A percentile compares a stretch with the other conserved stretches of the same genome.
Conservation (phyloP, 2,797 vertebrate species). For the Poecilia gillii region DNA sequence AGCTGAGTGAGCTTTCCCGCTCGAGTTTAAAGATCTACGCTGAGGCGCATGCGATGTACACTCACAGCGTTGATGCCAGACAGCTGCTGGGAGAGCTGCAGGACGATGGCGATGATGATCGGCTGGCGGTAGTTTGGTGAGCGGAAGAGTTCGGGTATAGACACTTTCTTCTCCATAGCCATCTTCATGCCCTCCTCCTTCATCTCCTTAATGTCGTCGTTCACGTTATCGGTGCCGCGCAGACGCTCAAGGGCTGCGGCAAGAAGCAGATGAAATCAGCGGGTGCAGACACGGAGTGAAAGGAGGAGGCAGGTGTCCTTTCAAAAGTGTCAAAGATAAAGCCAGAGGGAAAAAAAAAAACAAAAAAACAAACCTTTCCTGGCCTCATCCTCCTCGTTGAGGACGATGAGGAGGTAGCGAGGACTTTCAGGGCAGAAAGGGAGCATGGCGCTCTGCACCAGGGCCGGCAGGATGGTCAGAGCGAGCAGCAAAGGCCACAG, state of each 20-base stretch:
- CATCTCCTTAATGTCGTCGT: constrained; percentile 91
- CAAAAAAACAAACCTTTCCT: constrained; percentile 79
- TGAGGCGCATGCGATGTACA: constrained; percentile 33
- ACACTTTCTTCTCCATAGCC: constrained; percentile 89
- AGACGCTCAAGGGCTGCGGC: constrained; percentile 85
- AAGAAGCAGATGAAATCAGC: background rate
- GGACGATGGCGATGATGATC: constrained; percentile 88
- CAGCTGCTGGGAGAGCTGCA: constrained; percentile 96
- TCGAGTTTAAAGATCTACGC: constrained; percentile 9
- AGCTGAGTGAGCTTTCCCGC: constrained; percentile 32
- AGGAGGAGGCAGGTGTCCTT: background rate
- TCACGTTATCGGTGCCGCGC: constrained; percentile 85
- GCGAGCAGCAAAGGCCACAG: constrained; percentile 89
- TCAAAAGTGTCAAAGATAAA: background rate
- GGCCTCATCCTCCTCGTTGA: constrained; percentile 87
- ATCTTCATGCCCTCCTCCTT: constrained; percentile 89
- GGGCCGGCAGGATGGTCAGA: constrained; percentile 83
- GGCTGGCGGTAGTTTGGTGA: constrained; percentile 88
- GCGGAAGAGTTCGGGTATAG: constrained; percentile 89
- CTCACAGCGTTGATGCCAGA: constrained; percentile 98
- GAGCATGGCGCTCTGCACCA: constrained; percentile 83
- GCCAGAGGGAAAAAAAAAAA: background rate
- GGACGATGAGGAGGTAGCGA: constrained; percentile 88
- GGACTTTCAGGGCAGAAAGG: constrained; percentile 91
- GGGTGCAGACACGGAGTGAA: background rate